phyloP scores from a whole-genome alignment of 2,113 vertebrate species.

The Candoia aspera region DNA sequence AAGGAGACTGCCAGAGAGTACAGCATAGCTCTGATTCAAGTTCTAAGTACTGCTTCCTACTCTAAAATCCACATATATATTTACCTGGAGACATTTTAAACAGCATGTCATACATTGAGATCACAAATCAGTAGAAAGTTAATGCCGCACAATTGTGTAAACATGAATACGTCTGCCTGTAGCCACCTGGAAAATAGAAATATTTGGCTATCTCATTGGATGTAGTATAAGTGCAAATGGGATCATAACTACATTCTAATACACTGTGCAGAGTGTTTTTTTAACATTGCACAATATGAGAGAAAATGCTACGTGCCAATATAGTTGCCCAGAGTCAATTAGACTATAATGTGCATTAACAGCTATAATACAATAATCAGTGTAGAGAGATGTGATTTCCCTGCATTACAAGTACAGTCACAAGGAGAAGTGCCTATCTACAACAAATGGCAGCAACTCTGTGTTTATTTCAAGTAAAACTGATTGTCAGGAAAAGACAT shows the following conservation, averaged over 20 bases:
- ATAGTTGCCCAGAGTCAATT: not conserved
- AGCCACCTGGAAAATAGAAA: not conserved
- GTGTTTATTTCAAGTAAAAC: not conserved
- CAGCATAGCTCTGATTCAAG: not conserved
- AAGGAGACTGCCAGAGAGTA: not conserved
- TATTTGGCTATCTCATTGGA: not conserved
- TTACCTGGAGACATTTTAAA: not conserved
- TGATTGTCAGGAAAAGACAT: not conserved
- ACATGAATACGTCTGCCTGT: not conserved
- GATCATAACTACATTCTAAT: not conserved
- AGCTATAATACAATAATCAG: not conserved
- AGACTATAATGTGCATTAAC: not conserved
- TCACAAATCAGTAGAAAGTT: not conserved
- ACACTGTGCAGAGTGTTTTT: not conserved
- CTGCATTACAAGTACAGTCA: not conserved
- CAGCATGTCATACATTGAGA: not conserved
- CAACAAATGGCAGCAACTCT: not conserved
- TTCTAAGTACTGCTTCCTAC: not conserved
- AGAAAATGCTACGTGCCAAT: not conserved
- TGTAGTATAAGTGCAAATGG: not conserved
- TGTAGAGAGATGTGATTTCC: not conserved
- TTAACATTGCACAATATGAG: not conserved
- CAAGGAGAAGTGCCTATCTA: not conserved
- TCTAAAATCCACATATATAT: not conserved
- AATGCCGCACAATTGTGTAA: not conserved